Conservation (phyloP, 1,140 invertebrate species). For the Luehdorfia chinensis region DNA sequence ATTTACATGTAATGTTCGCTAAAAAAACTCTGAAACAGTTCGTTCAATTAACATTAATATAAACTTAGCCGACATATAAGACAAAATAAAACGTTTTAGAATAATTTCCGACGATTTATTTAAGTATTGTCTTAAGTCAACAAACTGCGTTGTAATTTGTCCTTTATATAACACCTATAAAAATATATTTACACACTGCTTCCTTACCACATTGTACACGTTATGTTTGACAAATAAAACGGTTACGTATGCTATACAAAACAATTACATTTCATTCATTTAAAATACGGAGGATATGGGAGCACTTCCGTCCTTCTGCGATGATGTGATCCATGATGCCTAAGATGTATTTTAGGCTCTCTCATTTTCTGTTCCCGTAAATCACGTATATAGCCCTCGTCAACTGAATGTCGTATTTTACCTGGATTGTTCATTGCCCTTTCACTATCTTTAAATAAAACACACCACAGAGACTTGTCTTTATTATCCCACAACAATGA, state of each 20-base stretch:
- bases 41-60: too few relatives aligned
- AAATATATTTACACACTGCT: slow-evolving; percentile 59
- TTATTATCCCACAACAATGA: slow-evolving; percentile 76
- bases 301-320: slow-evolving; percentile 47
- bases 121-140: slow-evolving; percentile 69
- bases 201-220: slow-evolving; percentile 37
- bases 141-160: slow-evolving; percentile 48
- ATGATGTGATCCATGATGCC: slow-evolving; percentile 61
- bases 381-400: slow-evolving; percentile 57
- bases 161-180: slow-evolving; percentile 59
- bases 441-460: slow-evolving; percentile 75
- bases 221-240: slow-evolving; percentile 23
- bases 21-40: too few relatives aligned
- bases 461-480: slow-evolving; percentile 75
- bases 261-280: slow-evolving; percentile 39
- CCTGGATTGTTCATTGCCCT: slow-evolving; percentile 40
- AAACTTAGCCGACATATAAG: too few relatives aligned
- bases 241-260: slow-evolving; percentile 28
- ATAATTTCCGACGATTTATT: slow-evolving; percentile 53
- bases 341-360: slow-evolving; percentile 58
- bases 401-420: slow-evolving; percentile 51
- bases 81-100: slow-evolving; percentile 40
- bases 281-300: slow-evolving; percentile 57
- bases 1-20: too few relatives aligned
- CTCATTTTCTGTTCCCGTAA: slow-evolving; percentile 64